A percentile compares a stretch with the other conserved stretches of the same genome.
These are phyloP conservation scores for Trachelus troglodyta DNA, from an alignment of 2,888 invertebrate species.

Conservation along the genomic window DNA sequence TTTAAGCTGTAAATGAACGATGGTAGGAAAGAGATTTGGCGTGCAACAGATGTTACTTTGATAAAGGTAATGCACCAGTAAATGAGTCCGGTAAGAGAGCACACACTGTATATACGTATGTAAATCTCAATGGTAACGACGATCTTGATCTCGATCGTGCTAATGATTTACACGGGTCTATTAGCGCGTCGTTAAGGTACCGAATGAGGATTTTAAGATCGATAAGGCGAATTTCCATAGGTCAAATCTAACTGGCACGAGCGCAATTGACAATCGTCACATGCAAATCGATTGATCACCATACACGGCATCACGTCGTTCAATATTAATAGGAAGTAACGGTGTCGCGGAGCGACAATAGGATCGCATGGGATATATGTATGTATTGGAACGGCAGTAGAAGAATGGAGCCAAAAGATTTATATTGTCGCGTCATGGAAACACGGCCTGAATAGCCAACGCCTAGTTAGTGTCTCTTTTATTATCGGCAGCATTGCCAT, in stretches of 20 bases:
- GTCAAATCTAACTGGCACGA: background rate
- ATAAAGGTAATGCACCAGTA: background rate
- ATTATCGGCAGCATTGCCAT: background rate
- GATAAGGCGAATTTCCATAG: background rate
- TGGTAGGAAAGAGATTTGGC: background rate
- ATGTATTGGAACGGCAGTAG: background rate
- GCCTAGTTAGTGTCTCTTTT: background rate
- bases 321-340: background rate
- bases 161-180: background rate
- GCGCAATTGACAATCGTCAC: background rate
- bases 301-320: background rate
- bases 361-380: background rate
- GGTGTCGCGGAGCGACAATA: constrained; percentile 3
- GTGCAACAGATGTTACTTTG: background rate
- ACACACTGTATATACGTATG: background rate
- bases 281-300: background rate
- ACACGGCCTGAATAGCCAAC: constrained; percentile 4
- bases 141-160: background rate
- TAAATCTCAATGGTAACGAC: background rate
- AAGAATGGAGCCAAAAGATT: background rate
- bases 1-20: background rate
- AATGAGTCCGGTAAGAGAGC: background rate
- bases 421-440: background rate
- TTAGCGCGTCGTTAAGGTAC: background rate
- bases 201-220: background rate